These are phyloP conservation scores for Burhinus oedicnemus DNA, from an alignment of 2,113 vertebrate species.

Conservation along the genomic window DNA sequence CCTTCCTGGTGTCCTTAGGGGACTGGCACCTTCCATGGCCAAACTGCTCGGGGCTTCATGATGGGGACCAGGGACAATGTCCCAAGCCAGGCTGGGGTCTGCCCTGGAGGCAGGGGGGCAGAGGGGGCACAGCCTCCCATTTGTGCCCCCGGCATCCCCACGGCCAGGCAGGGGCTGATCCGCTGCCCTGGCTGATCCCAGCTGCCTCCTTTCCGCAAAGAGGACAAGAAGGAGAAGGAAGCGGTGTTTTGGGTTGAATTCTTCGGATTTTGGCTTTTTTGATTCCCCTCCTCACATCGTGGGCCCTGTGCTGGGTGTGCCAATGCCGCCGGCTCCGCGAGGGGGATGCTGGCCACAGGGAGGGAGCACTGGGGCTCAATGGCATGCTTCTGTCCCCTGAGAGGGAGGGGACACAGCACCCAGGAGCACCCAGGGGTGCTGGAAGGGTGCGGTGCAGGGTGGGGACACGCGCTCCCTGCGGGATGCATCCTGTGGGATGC, in stretches of 20 bases:
- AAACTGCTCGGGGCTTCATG: rapidly evolving
- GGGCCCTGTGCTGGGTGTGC: background rate
- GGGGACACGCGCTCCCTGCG: background rate
- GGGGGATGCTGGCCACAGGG: background rate
- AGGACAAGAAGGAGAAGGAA: no score
- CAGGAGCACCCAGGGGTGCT: background rate
- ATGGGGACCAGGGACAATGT: rapidly evolving
- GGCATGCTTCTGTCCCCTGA: rapidly evolving
- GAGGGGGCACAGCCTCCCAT: rapidly evolving
- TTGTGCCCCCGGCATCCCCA: background rate
- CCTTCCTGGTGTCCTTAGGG: background rate
- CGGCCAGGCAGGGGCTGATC: background rate
- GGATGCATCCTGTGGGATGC: background rate
- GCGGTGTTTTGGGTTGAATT: rapidly evolving
- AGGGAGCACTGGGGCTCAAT: background rate
- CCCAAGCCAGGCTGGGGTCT: rapidly evolving
- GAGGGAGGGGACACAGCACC: background rate
- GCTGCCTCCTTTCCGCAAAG: background rate
- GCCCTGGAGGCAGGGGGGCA: no score
- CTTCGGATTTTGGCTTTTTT: background rate
- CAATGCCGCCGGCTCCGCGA: rapidly evolving
- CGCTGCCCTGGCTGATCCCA: rapidly evolving
- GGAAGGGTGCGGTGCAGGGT: background rate
- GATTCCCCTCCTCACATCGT: rapidly evolving
- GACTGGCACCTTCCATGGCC: background rate